phyloP scores from a whole-genome alignment of 2,113 vertebrate genomes.

The Mesitornis unicolor region DNA sequence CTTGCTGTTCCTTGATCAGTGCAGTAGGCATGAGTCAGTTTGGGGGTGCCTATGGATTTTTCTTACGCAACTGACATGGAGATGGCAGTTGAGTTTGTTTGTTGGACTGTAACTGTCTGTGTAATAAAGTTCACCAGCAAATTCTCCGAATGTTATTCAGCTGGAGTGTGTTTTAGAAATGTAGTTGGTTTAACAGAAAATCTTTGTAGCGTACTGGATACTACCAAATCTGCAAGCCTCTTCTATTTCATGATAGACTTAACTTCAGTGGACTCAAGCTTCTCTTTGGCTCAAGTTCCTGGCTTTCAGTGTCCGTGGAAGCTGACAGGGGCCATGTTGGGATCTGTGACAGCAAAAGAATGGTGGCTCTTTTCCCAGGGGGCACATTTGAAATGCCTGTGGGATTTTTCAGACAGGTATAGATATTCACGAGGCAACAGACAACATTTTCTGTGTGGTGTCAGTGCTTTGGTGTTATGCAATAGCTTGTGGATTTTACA shows the following conservation, averaged over 20 bases:
- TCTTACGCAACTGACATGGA: not conserved
- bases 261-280: not conserved
- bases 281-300: not conserved
- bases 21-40: not conserved
- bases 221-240: not conserved
- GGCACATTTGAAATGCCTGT: not conserved
- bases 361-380: not conserved
- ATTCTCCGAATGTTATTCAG: not conserved
- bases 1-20: not conserved
- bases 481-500: not conserved
- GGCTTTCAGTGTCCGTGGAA: not conserved
- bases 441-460: not conserved
- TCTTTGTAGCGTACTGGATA: not conserved
- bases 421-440: not conserved
- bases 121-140: not conserved
- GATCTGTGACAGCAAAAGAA: not conserved
- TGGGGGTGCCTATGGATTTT: not conserved
- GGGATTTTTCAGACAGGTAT: not conserved
- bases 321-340: not conserved
- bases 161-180: not conserved
- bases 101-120: fast-evolving
- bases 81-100: not conserved
- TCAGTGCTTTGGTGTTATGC: not conserved
- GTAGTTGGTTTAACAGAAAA: not conserved
- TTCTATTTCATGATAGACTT: not conserved